These are phyloP conservation scores for Ochlodes sylvanus DNA, from an alignment of 2,888 invertebrate genomes.

Conservation along the genomic window DNA sequence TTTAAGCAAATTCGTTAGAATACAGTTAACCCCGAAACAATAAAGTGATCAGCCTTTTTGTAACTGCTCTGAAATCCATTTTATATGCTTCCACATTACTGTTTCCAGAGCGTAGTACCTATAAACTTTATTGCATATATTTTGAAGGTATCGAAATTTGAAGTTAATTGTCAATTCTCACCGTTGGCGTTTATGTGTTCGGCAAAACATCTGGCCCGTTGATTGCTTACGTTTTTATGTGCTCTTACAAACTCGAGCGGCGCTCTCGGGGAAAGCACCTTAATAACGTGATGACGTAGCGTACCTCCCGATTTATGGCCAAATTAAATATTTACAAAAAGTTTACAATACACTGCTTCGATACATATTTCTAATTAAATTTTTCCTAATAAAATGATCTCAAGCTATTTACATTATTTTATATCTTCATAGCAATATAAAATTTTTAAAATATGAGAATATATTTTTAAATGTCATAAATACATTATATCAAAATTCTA, in stretches of 20 bases:
- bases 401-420: no score
- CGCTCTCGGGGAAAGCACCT: conserved; percentile 47
- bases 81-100: conserved; percentile 51
- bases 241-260: conserved; percentile 68
- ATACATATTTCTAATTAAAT: no score
- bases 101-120: conserved; percentile 53
- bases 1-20: neutral
- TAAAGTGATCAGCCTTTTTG: conserved; percentile 26
- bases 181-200: conserved; percentile 73
- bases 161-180: conserved; percentile 79
- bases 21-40: conserved; percentile 11
- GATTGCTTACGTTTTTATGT: conserved; percentile 80
- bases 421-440: no score
- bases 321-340: conserved; percentile 8
- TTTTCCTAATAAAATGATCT: no score
- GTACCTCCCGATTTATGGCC: conserved; percentile 14
- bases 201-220: conserved; percentile 77
- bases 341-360: neutral
- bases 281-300: conserved; percentile 14
- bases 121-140: conserved; percentile 72
- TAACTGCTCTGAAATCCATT: conserved; percentile 40
- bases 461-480: no score
- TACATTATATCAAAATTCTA: no score
- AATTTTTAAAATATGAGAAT: no score
- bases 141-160: conserved; percentile 76